Conservation (phyloP, 2,888 invertebrate species). For the Entomobrya multifasciata region DNA sequence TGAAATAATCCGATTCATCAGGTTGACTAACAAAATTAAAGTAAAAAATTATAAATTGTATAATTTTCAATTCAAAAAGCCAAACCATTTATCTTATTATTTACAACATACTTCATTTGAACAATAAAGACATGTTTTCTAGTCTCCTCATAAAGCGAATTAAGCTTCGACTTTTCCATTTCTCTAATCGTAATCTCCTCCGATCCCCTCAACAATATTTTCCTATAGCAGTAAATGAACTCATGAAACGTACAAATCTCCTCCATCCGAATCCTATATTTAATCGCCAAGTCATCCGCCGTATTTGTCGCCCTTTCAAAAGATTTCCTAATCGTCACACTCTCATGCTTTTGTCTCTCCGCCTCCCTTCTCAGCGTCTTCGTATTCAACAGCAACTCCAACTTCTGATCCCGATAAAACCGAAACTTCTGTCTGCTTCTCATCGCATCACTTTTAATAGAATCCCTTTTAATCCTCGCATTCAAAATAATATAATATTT, state of each 20-base stretch:
- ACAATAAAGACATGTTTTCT: slow-evolving; percentile 76
- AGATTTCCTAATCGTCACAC: slow-evolving; percentile 57
- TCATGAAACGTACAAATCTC: slow-evolving; percentile 77
- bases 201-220: slow-evolving; percentile 74
- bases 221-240: slow-evolving; percentile 74
- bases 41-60: neutral
- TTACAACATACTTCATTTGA: slow-evolving; percentile 70
- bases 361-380: slow-evolving; percentile 74
- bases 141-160: slow-evolving; percentile 71
- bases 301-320: slow-evolving; percentile 71
- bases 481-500: slow-evolving; percentile 76
- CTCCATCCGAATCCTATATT: slow-evolving; percentile 74
- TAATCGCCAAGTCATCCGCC: slow-evolving; percentile 70
- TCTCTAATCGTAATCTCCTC: slow-evolving; percentile 74
- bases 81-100: no score
- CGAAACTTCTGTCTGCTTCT: slow-evolving; percentile 74
- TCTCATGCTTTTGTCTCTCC: slow-evolving; percentile 69
- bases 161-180: slow-evolving; percentile 74
- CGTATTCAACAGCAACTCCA: slow-evolving; percentile 72
- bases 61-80: no score
- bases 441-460: slow-evolving; percentile 75
- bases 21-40: slow-evolving; percentile 72
- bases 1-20: slow-evolving; percentile 70
- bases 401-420: slow-evolving; percentile 69
- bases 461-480: slow-evolving; percentile 74